Evolutionary conservation across 1,140 invertebrate genomes (phyloP), one percentile per base, ranked within the genome.

Genomic region (Colletes gigas): DNA sequence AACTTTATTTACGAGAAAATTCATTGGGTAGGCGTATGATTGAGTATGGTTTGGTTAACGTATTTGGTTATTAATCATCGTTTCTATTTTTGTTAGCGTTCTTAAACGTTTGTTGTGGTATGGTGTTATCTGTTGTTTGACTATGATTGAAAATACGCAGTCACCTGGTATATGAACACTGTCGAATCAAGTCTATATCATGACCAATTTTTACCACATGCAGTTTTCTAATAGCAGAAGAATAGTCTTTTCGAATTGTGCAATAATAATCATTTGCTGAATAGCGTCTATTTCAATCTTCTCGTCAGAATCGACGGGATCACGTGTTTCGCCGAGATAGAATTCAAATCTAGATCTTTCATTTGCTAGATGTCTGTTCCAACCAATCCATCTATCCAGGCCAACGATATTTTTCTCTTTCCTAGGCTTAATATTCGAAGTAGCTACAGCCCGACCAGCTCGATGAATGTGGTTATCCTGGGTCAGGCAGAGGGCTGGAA

Each of bases 371-470:
- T 67, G 44, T 21, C 65, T 67, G 44, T 50, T 47, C 41, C 47
- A 19, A 52, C 65, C 65, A 44, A 67, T 19, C n/a, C 65, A 50
- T 44, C 44, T 67, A 52, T 67, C 65, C 21, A 15, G 65, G n/a
- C 44, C 65, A 52, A n/a, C 65, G 65, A 67, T 44, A 67, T 67
- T 50, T 50, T 67, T 67, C 65, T 65, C 41, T n/a, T 65, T 17
- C 41, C 65, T 67, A 67, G 65, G 65, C 9, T 67, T 67, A 67
- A 67, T 67, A 67, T 67, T 47, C 19, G 41, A 52, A 67, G 21
- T 67, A 17, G 65, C 44, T 19, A 50, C 9, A 12, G 17, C 65
- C 9, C 3, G 19, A 15, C n/a, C 65, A 5, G 47, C n/a, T 19
- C 19, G 65, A 50, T 44, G 47, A 67, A 67, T 67, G 65, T 50